Evolutionary conservation across 2,888 invertebrate genomes (phyloP).

Genomic region (Timema podura): DNA sequence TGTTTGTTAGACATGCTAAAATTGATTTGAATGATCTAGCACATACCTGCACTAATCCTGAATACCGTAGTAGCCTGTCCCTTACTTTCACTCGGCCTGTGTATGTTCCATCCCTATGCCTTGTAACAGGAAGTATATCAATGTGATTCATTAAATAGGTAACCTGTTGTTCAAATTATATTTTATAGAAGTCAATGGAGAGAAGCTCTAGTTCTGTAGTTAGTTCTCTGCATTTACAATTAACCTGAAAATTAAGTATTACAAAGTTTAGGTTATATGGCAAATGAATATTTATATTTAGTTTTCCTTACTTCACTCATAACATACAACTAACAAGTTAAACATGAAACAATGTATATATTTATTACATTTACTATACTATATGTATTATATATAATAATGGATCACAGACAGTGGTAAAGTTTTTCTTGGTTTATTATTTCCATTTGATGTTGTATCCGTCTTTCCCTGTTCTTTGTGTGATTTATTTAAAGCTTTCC

Average conservation of each 20-base stretch:
- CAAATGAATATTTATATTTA: background rate
- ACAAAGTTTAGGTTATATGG: background rate
- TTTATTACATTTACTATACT: too few relatives aligned
- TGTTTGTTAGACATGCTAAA: background rate
- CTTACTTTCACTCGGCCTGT: too few relatives aligned
- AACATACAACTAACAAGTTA: too few relatives aligned
- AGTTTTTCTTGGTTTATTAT: too few relatives aligned
- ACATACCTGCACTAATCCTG: background rate
- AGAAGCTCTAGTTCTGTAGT: background rate
- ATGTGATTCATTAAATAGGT: background rate
- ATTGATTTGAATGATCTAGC: background rate
- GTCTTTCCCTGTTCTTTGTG: too few relatives aligned
- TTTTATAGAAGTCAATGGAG: background rate
- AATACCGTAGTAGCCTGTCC: too few relatives aligned
- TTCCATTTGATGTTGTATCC: too few relatives aligned
- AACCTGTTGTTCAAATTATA: background rate
- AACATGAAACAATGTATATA: too few relatives aligned
- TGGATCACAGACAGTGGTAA: too few relatives aligned
- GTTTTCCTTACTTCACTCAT: background rate
- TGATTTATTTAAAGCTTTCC: too few relatives aligned
- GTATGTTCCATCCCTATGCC: too few relatives aligned
- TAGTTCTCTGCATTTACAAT: background rate
- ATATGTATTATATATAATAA: too few relatives aligned
- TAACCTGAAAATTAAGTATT: background rate
- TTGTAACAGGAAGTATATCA: conserved; percentile 1